These are phyloP conservation scores for Rynchops niger DNA, from an alignment of 2,113 vertebrate species.

Conservation along the genomic window DNA sequence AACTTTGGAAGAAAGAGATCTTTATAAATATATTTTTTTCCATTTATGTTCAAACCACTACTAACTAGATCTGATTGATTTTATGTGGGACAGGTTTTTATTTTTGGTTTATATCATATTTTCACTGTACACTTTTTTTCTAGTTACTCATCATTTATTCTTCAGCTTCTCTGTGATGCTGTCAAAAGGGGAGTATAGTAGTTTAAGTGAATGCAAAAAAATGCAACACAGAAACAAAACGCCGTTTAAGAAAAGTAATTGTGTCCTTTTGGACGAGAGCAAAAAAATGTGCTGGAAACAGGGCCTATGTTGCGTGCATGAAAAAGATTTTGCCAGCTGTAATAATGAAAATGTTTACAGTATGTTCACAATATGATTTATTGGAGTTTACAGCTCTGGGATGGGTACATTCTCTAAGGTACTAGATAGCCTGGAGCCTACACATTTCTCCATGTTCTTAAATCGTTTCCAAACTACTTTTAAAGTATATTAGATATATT, in stretches of 20 bases:
- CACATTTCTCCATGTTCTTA: conserved; percentile 52
- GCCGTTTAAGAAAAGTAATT: not conserved
- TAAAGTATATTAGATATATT: conserved; percentile 44
- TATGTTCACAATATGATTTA: conserved; percentile 57
- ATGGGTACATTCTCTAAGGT: conserved; percentile 41
- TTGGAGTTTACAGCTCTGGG: conserved; percentile 55
- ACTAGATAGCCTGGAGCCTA: conserved; percentile 55
- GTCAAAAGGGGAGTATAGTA: not conserved
- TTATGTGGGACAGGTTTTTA: not conserved
- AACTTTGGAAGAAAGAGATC: not conserved
- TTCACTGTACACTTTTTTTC: not conserved
- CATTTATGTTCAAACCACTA: not conserved
- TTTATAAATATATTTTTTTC: not conserved
- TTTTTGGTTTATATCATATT: not conserved
- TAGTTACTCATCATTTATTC: not conserved
- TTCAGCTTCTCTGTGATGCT: not conserved
- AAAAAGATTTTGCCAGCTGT: conserved; percentile 55
- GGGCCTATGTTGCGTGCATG: not conserved
- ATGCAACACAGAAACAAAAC: not conserved
- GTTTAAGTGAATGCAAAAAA: not conserved
- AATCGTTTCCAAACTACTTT: conserved; percentile 34
- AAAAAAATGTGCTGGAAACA: not conserved
- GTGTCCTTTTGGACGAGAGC: not conserved
- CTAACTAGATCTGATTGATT: not conserved
- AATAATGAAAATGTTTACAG: conserved; percentile 58